These are phyloP conservation scores for Mormyrops attenuatus DNA, from an alignment of 2,797 vertebrate genomes.

Conservation along the genomic window DNA sequence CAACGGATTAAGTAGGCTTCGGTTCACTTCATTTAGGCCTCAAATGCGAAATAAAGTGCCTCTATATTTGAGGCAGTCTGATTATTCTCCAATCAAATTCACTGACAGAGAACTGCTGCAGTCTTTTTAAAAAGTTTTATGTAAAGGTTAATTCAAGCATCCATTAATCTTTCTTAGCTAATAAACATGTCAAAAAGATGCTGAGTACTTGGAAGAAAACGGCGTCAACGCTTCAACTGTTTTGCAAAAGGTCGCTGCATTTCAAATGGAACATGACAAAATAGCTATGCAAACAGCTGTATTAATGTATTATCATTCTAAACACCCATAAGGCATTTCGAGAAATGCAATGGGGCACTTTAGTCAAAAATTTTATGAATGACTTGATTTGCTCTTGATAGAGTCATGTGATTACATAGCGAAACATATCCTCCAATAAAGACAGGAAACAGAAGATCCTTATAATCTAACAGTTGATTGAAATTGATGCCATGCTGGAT, in stretches of 20 bases:
- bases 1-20: background rate
- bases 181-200: background rate
- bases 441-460: background rate
- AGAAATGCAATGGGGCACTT: conserved; percentile 16
- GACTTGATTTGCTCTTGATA: background rate
- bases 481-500: background rate
- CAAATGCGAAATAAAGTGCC: background rate
- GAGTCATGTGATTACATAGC: background rate
- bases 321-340: background rate
- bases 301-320: background rate
- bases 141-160: background rate
- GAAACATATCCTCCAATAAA: background rate
- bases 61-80: background rate
- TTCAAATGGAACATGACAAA: background rate
- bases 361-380: background rate
- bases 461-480: background rate
- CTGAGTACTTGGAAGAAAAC: background rate
- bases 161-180: background rate
- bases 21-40: background rate
- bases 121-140: background rate
- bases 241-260: background rate
- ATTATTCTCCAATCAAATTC: background rate
- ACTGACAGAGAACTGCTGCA: background rate
- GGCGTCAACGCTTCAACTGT: background rate
- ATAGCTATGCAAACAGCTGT: background rate